Evolutionary conservation across 1,140 invertebrate genomes (phyloP), one percentile per base, ranked within the genome.

Genomic region (Muscidifurax raptorellus): DNA sequence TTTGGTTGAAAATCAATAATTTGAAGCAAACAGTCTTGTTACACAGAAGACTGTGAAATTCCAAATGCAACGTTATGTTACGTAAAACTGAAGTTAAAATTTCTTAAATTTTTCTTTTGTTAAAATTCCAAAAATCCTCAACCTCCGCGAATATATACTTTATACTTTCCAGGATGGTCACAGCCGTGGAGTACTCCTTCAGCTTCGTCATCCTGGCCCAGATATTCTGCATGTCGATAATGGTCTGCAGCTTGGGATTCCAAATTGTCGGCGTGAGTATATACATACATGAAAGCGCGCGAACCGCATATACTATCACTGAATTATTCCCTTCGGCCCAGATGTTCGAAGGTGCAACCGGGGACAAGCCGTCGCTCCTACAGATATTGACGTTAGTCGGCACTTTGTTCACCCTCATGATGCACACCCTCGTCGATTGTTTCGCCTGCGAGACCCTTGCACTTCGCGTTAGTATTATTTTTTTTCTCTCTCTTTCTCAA

Each of bases 401-500:
- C 4, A 72, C 80, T 30, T n/a, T 81, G 15, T 22, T 71, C 27
- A 72, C 40, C 1, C 12, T 81, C n/a, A 72, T 74, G 80, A 30
- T 72, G 66, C 80, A 81, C 22, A 72, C 44, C 1, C 44, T 81
- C 6, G 80, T 81, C n/a, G 69, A 81, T 15, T 81, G n/a, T 59
- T 47, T 81, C 15, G 80, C 80, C n/a, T 7, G 67, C 25, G 80
- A 81, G 66, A 52, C n/a, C 27, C 67, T 81, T 13, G 27, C 36
- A n/a, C 2, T 15, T 1, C 66, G 27, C 3, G 80, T 81, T 10
- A 10, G 15, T 22, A 18, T 75, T 7, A n/a, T n/a, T n/a, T n/a
- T n/a, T 36, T 75, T 0, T 40, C 1, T 40, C n/a, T n/a, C 36
- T 40, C 5, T 40, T 9, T 0, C 10, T 40, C 36, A 9, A 40